A percentile compares a stretch with the other conserved stretches of the same genome.
phyloP scores from a whole-genome alignment of 2,888 invertebrate genomes.

The Pollenia angustigena region DNA sequence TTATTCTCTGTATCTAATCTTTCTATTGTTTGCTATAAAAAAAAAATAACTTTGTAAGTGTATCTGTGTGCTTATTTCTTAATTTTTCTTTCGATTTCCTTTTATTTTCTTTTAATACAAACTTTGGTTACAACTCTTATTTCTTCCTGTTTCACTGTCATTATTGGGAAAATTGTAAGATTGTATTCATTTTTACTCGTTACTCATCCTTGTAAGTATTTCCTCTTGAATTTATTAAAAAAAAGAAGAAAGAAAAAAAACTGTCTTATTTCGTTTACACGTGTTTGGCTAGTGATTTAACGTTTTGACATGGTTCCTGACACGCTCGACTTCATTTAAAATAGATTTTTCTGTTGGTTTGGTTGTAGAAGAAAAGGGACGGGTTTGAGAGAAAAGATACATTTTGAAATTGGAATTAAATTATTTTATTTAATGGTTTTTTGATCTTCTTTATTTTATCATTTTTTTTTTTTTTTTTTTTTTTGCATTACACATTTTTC shows the following conservation, averaged over 20 bases:
- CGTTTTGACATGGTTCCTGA: conserved; percentile 50
- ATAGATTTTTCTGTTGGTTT: conserved; percentile 3
- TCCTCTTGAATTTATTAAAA: conserved; percentile 32
- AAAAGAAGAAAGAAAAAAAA: conserved; percentile 4
- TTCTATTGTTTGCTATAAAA: conserved; percentile 30
- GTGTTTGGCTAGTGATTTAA: conserved; percentile 41
- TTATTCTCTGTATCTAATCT: not conserved
- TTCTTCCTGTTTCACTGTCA: conserved; percentile 14
- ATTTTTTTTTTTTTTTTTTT: no score
- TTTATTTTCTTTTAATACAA: conserved; percentile 27
- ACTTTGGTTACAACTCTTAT: conserved; percentile 36
- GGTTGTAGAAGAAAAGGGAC: not conserved
- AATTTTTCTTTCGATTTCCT: conserved; percentile 26
- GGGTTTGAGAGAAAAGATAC: not conserved
- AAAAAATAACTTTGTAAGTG: conserved; percentile 9
- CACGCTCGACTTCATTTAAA: conserved; percentile 52
- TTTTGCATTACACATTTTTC: not conserved
- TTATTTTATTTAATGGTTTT: conserved; percentile 41
- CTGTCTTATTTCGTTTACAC: conserved; percentile 46
- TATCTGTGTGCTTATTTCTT: conserved; percentile 27
- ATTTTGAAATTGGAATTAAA: conserved; percentile 47
- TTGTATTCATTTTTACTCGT: not conserved
- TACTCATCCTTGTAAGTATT: conserved; percentile 18
- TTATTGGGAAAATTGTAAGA: conserved; percentile 37
- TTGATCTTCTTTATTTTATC: conserved; percentile 18